A percentile compares a stretch with the other conserved stretches of the same genome.
Conservation (phyloP, 2,888 invertebrate species). For the Tetranychus piercei region DNA sequence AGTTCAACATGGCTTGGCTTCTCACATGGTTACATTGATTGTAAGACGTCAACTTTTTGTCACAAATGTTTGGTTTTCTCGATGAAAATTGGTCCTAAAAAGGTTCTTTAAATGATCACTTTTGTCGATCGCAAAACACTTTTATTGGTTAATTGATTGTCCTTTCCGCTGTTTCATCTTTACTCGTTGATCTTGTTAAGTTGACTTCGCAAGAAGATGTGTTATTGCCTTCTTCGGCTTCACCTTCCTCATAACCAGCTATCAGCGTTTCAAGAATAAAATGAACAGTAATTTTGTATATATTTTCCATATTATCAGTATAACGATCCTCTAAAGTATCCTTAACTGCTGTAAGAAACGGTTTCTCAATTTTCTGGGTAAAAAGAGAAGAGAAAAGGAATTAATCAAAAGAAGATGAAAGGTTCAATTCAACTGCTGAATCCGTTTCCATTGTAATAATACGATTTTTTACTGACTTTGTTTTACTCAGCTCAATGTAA, state of each 20-base stretch:
- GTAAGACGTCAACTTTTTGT: no score
- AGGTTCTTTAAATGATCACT: no score
- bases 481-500: no score
- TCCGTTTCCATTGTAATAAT: neutral
- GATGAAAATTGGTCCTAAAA: no score
- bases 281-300: constrained; percentile 68
- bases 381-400: neutral
- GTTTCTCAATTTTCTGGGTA: constrained; percentile 62
- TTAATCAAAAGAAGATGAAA: neutral
- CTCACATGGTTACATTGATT: no score
- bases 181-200: neutral
- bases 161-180: no score
- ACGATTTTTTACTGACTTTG: no score
- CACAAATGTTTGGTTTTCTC: no score
- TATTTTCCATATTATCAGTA: constrained; percentile 68
- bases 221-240: constrained; percentile 2
- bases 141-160: no score
- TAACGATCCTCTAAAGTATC: constrained; percentile 68
- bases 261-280: constrained; percentile 67
- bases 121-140: no score
- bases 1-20: no score
- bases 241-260: constrained; percentile 48
- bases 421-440: neutral
- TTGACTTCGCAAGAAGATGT: neutral
- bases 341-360: constrained; percentile 67